Base-by-base conservation (phyloP, 2,888 invertebrate genomes). In the Coenonympha glycerion region DNA sequence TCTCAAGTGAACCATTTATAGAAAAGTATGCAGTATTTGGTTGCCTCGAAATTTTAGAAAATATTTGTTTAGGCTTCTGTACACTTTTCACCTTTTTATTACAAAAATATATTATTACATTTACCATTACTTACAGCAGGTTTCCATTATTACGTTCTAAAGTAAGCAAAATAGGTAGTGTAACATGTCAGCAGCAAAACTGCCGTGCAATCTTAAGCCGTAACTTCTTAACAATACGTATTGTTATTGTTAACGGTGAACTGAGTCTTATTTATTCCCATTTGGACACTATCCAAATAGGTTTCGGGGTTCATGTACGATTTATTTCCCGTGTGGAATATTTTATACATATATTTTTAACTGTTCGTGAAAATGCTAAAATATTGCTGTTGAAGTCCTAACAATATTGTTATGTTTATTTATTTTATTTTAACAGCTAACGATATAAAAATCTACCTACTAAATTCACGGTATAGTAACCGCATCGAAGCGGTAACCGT, bases 241-340 rank as follows among this genome's bases (percentile, higher is more conserved):
- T 31, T 51, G 51, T 54, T 55, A 55, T 54, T 13, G 51, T 46
- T 40, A 40, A 37, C 42, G 30, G 33, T 39, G 65, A 64, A 64
- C 64, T 60, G 45, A 54, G 48, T 45, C 48, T 65, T 72, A 73
- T 77, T 75, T 76, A 76, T 79, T 69, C 71, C 72, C 71, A 73
- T 75, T 78, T 81, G 81, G 80, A 76, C 60, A 57, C 62, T 64
- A 58, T 79, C 81, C 81, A 81, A 81, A 79, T 78, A 73, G 77
- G 73, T 71, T 73, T 66, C 50, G 65, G 61, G 64, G 65, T 62
- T 58, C 61, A 61, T 63, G 63, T 64, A 65, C 66, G 66, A 66
- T 69, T 72, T 79, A 77, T 77, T 76, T 73, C 76, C 65, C 68
- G 59, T 57, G 49, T 55, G 49, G 68, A 68, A 72, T 75, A 76